These are phyloP conservation scores for Saccopteryx leptura DNA, from an alignment of 2,113 vertebrate species.

Conservation along the genomic window DNA sequence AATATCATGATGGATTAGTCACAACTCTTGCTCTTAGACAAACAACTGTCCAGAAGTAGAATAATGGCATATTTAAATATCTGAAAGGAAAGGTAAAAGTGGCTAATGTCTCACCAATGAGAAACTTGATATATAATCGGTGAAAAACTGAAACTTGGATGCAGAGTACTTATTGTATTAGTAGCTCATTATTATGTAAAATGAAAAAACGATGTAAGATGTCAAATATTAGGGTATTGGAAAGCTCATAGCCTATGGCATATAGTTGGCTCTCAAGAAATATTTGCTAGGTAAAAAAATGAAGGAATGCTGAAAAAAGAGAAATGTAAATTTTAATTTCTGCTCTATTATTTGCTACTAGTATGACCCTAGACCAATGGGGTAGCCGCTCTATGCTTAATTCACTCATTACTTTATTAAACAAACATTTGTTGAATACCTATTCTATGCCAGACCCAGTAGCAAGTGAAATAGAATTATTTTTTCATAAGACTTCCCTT, in stretches of 20 bases:
- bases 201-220: neutral
- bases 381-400: neutral
- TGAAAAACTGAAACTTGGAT: constrained; percentile 39
- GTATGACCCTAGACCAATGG: neutral
- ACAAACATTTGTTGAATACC: neutral
- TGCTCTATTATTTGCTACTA: neutral
- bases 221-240: neutral
- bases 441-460: neutral
- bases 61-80: neutral
- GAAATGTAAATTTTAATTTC: neutral
- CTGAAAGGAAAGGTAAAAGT: neutral
- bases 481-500: neutral
- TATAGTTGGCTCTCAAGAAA: neutral
- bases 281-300: neutral
- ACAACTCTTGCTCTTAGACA: neutral
- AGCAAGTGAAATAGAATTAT: neutral
- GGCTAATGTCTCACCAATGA: neutral
- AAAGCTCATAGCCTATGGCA: neutral
- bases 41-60: neutral
- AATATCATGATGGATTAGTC: neutral
- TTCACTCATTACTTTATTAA: constrained; percentile 9
- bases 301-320: neutral
- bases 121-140: neutral
- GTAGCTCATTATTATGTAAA: neutral
- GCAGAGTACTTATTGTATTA: neutral